phyloP scores from a whole-genome alignment of 1,140 invertebrate species.

The Drosophila pruinosa region DNA sequence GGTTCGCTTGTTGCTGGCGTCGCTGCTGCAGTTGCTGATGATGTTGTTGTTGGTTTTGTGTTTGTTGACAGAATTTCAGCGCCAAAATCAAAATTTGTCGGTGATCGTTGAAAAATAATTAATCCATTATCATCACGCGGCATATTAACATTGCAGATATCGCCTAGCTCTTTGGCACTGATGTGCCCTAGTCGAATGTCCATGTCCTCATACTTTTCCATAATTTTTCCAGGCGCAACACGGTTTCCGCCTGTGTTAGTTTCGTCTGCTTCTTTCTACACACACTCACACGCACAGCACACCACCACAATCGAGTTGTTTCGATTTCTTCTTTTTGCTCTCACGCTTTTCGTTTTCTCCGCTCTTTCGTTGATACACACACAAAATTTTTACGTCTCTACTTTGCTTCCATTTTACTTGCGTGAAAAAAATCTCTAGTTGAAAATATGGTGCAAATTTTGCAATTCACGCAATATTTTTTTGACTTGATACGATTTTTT shows the following conservation, averaged over 20 bases:
- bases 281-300: conserved; percentile 26
- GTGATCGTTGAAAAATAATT: conserved; percentile 19
- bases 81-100: conserved; percentile 74
- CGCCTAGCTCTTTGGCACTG: conserved; percentile 56
- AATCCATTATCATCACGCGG: background rate
- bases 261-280: conserved; percentile 30
- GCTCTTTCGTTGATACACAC: conserved; percentile 81
- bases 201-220: conserved; percentile 76
- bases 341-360: conserved; percentile 71
- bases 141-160: conserved; percentile 47
- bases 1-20: conserved; percentile 58
- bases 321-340: conserved; percentile 56
- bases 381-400: conserved; percentile 76
- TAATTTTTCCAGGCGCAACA: conserved; percentile 63
- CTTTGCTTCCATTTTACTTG: conserved; percentile 68
- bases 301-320: conserved; percentile 25
- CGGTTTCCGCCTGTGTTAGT: conserved; percentile 17
- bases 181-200: conserved; percentile 60
- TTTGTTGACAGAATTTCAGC: conserved; percentile 75
- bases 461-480: conserved; percentile 9
- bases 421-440: conserved; percentile 53
- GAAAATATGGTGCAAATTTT: conserved; percentile 35
- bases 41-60: conserved; percentile 31
- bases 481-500: conserved; percentile 27
- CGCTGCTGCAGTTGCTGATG: conserved; percentile 21